Evolutionary conservation across 1,140 invertebrate genomes (phyloP).

Genomic region (Bombus pascuorum): DNA sequence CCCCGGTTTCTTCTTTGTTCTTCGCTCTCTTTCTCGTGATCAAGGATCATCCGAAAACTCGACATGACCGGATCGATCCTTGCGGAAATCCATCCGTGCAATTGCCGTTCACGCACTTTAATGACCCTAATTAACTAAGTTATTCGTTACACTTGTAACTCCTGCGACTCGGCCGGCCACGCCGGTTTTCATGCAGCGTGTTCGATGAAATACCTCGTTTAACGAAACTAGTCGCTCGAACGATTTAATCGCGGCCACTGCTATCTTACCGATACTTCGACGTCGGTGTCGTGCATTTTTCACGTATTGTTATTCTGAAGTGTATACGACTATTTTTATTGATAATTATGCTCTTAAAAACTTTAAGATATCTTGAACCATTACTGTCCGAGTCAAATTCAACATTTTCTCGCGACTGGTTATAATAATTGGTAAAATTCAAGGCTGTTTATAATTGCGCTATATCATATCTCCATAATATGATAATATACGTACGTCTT

Average conservation of each 20-base stretch:
- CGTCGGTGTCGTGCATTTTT: background rate
- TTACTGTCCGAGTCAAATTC: no score
- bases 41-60: constrained; percentile 51
- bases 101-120: constrained; percentile 44
- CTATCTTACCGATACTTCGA: no score
- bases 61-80: constrained; percentile 23
- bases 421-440: no score
- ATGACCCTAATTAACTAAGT: constrained; percentile 68
- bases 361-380: background rate
- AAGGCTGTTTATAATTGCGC: no score
- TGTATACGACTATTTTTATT: background rate
- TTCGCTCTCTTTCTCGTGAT: background rate
- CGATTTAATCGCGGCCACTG: constrained; percentile 46
- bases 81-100: constrained; percentile 40
- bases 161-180: background rate
- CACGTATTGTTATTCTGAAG: background rate
- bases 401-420: no score
- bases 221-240: constrained; percentile 43
- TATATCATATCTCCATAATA: no score
- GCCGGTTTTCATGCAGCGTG: constrained; percentile 19
- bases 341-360: background rate
- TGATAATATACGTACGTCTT: background rate
- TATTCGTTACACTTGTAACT: constrained; percentile 47
- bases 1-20: no score
- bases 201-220: background rate